Base-by-base conservation (phyloP, 2,113 vertebrate species). In the Ptyas mucosa region DNA sequence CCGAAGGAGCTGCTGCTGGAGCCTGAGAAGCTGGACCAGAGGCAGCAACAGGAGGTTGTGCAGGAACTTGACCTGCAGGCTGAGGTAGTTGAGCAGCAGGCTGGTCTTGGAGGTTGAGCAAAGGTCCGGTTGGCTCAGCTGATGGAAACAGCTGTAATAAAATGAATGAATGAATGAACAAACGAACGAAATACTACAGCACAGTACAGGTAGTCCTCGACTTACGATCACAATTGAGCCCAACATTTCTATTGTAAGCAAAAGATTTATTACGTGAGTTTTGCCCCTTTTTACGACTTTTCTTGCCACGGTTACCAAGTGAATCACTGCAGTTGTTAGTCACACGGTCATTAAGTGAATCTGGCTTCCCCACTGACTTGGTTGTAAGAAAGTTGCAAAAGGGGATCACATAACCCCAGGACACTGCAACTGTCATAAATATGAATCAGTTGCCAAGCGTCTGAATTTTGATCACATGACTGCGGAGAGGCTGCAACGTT, bases 81-180 rank as follows among this genome's bases (percentile, higher is more conserved):
- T 98, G 99, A 99, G 99, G 98, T 99, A 99, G 98, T 96, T 98
- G 98, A 95, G 97, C 97, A 95, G 98, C 97, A 95, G 97, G 97
- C 92, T 98, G 97, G 69, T 97, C 97, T 96, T 96, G 96, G 94
- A 98, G 97, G 96, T 93, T 98, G 95, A 98, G 97, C 95, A 98
- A 98, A 97, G 97, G 97, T 95, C 97, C 97, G 94, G 97, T 97
- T 89, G 98, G 96, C 88, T 99, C 98, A 29, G 98, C 91, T 92
- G 98, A 95, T 95, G 98, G 97, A 96, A 99, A 99, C 12, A 98
- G 97, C 99, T 99, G 91, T 91, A 96, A 91, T 4, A 93, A 92
- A 75, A 34, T 7, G 14, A 69, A n/a, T 2, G 29, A 34, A 15
- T 3, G 15, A 34, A 64, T 64, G 29, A 26, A 58, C 49, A 9